Conservation (phyloP, 2,113 vertebrate genomes). For the Ciconia stormi region DNA sequence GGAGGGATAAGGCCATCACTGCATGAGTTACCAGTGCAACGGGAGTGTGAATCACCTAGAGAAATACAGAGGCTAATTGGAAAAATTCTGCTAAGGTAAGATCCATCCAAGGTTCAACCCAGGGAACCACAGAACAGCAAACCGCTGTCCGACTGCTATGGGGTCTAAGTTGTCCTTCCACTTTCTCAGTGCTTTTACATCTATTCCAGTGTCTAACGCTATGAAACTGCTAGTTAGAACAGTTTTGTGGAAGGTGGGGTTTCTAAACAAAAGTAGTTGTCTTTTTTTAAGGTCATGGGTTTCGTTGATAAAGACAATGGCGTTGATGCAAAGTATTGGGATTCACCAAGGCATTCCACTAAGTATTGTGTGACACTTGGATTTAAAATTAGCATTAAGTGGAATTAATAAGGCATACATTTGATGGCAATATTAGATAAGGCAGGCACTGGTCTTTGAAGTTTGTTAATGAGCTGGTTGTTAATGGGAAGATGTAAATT, state of each 20-base stretch:
- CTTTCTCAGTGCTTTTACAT: background rate
- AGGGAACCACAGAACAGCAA: background rate
- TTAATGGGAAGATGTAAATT: slow-evolving; percentile 34
- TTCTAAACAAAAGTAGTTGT: background rate
- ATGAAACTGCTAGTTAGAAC: background rate
- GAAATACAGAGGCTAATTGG: background rate
- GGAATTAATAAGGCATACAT: background rate
- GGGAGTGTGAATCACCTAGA: background rate
- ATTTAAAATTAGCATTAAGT: slow-evolving; percentile 17
- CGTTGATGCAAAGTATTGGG: background rate
- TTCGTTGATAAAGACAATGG: background rate
- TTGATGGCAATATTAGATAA: slow-evolving; percentile 57
- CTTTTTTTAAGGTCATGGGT: background rate
- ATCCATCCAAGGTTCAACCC: background rate
- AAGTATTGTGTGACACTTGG: slow-evolving; percentile 1
- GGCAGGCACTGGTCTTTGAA: slow-evolving; percentile 18
- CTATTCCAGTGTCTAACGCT: rapidly evolving
- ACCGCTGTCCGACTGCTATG: rapidly evolving
- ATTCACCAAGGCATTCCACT: background rate
- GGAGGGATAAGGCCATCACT: background rate
- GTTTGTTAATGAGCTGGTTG: slow-evolving; percentile 23
- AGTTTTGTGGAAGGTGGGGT: background rate
- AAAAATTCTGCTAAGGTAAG: background rate
- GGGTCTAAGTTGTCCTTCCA: background rate
- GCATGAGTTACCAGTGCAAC: background rate